phyloP scores from a whole-genome alignment of 2,113 vertebrate genomes.

The Oreochromis niloticus region DNA sequence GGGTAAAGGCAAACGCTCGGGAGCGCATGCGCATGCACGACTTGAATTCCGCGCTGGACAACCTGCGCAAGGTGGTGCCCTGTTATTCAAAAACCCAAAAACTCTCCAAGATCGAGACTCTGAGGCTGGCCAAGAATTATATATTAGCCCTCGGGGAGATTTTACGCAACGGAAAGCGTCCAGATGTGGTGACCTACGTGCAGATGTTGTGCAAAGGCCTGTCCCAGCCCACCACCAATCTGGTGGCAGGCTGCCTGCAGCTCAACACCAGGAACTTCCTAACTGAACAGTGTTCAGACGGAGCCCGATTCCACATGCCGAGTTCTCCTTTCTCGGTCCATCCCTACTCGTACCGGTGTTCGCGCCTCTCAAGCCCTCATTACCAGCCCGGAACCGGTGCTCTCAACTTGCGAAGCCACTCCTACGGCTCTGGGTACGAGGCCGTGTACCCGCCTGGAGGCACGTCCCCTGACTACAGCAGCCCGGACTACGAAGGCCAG shows the following conservation, averaged over 20 bases:
- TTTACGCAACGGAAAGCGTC: conserved; percentile 90
- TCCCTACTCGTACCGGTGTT: conserved; percentile 87
- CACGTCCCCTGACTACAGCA: conserved; percentile 91
- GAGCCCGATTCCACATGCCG: conserved; percentile 83
- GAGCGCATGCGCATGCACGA: conserved; percentile 98
- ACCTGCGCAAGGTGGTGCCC: conserved; percentile 95
- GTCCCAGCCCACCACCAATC: conserved; percentile 91
- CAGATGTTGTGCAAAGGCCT: conserved; percentile 95
- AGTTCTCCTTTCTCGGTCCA: conserved; percentile 89
- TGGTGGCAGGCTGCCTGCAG: conserved; percentile 92
- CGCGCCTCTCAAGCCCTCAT: conserved; percentile 85
- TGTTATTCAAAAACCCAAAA: conserved; percentile 98
- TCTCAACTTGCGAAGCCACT: conserved; percentile 82
- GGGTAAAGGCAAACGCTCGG: conserved; percentile 91
- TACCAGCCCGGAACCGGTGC: conserved; percentile 81
- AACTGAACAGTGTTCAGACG: conserved; percentile 86
- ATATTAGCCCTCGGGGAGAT: conserved; percentile 97
- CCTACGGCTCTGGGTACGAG: conserved; percentile 85
- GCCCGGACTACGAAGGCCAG: conserved; percentile 91
- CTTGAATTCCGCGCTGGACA: conserved; percentile 95
- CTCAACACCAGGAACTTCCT: conserved; percentile 97
- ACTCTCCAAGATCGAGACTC: conserved; percentile 96
- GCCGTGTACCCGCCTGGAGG: conserved; percentile 79
- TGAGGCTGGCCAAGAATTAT: conserved; percentile 95
- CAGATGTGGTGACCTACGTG: conserved; percentile 93